A percentile compares a stretch with the other conserved stretches of the same genome.
Evolutionary conservation across 2,797 vertebrate species (phyloP).

Genomic region (Sebastiscus tertius): DNA sequence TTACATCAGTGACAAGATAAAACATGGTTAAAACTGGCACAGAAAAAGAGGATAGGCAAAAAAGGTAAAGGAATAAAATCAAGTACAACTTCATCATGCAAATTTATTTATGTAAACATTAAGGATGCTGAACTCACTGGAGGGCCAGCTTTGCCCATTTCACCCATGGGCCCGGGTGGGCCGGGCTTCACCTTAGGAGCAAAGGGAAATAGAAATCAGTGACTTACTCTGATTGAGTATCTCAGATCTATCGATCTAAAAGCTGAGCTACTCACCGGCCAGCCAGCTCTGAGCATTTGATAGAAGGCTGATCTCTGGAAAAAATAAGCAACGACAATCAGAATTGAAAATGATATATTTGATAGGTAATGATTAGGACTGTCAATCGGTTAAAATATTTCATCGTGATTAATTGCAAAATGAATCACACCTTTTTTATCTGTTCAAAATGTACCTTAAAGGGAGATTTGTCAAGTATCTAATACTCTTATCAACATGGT

Average conservation of each 20-base stretch:
- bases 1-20: not conserved
- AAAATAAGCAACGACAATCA: slow-evolving; percentile 40
- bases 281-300: slow-evolving; percentile 82
- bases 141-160: slow-evolving; percentile 81
- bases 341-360: not conserved
- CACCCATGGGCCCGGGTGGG: slow-evolving; percentile 77
- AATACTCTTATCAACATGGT: too few relatives aligned
- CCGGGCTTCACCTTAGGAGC: slow-evolving; percentile 75
- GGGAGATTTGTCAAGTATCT: too few relatives aligned
- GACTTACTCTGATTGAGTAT: not conserved
- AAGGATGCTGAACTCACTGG: slow-evolving; percentile 75
- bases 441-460: too few relatives aligned
- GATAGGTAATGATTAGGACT: too few relatives aligned
- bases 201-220: not conserved
- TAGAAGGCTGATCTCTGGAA: slow-evolving; percentile 83
- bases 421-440: too few relatives aligned
- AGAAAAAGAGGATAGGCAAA: not conserved
- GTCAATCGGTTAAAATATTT: too few relatives aligned
- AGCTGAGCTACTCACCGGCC: slow-evolving; percentile 82
- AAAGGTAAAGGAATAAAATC: not conserved
- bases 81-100: not conserved
- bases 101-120: not conserved
- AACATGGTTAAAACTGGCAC: not conserved
- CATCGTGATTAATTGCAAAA: too few relatives aligned
- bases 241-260: not conserved